phyloP scores from a whole-genome alignment of 2,888 invertebrate species.

The Macroteleia sp. region DNA sequence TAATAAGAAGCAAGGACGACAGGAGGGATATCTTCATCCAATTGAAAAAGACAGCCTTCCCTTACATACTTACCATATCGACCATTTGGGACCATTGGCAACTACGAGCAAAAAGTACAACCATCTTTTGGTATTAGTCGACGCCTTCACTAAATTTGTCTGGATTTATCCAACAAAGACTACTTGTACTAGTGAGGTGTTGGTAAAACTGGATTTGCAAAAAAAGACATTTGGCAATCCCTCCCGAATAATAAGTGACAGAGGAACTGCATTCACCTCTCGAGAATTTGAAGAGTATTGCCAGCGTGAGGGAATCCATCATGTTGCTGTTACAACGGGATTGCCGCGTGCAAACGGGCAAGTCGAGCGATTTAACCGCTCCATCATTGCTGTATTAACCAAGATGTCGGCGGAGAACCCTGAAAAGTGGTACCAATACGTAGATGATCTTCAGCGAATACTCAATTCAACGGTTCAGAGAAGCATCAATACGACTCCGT shows the following conservation, averaged over 20 bases:
- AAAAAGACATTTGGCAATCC: slow-evolving; percentile 79
- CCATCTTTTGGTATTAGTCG: not conserved
- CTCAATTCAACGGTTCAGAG: not conserved
- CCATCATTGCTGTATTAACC: slow-evolving; percentile 1
- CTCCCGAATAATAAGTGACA: slow-evolving; percentile 74
- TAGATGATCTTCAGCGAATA: not conserved
- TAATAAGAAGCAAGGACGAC: slow-evolving; percentile 23
- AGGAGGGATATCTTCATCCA: slow-evolving; percentile 44
- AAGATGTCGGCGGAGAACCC: not conserved
- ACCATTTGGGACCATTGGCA: slow-evolving; percentile 41
- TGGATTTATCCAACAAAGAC: slow-evolving; percentile 17
- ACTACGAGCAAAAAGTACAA: slow-evolving; percentile 17
- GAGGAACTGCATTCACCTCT: slow-evolving; percentile 64
- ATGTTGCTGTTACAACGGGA: not conserved
- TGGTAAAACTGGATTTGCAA: slow-evolving; percentile 71
- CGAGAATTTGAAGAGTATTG: not conserved
- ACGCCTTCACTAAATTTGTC: slow-evolving; percentile 12
- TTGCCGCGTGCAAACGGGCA: not conserved
- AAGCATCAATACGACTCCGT: not conserved
- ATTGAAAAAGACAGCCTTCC: slow-evolving; percentile 36
- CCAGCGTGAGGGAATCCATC: not conserved
- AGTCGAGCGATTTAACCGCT: not conserved
- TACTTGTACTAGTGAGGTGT: slow-evolving; percentile 15
- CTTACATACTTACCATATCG: slow-evolving; percentile 47
- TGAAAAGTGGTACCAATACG: not conserved